A percentile compares a stretch with the other conserved stretches of the same genome.
Evolutionary conservation across 2,888 invertebrate species (phyloP).

Genomic region (Bugula neritina): DNA sequence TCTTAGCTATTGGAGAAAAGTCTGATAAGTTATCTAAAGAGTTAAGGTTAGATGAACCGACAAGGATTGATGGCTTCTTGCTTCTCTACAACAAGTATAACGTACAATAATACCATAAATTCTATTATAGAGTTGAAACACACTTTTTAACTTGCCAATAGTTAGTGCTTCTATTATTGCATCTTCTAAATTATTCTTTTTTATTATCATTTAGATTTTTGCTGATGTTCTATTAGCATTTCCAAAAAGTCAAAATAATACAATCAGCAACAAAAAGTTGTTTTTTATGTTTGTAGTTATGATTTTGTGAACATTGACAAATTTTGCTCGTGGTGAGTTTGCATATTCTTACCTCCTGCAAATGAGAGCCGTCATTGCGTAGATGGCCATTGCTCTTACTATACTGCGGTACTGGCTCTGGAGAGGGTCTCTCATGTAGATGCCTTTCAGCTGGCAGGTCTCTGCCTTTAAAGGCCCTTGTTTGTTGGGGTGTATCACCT

Average conservation of each 20-base stretch:
- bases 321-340: too few species aligned
- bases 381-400: slow-evolving; percentile 24
- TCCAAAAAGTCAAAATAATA: too few species aligned
- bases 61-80: slow-evolving; percentile 4
- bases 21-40: background rate
- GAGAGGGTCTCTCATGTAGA: background rate
- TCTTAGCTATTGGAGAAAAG: background rate
- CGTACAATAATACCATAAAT: too few species aligned
- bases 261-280: too few species aligned
- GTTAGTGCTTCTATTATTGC: too few species aligned
- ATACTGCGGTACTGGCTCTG: slow-evolving; percentile 1
- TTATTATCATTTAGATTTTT: too few species aligned
- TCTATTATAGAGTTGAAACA: too few species aligned
- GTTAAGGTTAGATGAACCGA: background rate
- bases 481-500: background rate
- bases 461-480: background rate
- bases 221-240: too few species aligned
- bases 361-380: slow-evolving; percentile 12
- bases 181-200: too few species aligned
- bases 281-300: too few species aligned
- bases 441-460: background rate
- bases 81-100: background rate
- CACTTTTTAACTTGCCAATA: too few species aligned
- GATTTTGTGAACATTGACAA: too few species aligned
- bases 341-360: background rate